Evolutionary conservation across 2,888 invertebrate genomes (phyloP).

Genomic region (Argyresthia albistria): DNA sequence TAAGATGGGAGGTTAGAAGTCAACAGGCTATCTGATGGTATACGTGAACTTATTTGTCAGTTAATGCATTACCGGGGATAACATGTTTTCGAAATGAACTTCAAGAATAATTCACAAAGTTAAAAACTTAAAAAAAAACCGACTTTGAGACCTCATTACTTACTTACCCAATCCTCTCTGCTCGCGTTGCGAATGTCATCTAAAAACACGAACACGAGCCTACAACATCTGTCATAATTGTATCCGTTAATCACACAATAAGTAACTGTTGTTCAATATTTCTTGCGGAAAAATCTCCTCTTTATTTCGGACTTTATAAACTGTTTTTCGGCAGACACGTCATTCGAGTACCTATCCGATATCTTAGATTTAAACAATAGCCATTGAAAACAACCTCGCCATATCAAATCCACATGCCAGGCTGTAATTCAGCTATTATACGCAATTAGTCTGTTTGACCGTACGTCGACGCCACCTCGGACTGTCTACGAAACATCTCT

Average conservation of each 20-base stretch:
- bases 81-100: neutral
- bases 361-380: neutral
- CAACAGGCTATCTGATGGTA: conserved; percentile 19
- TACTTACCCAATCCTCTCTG: no score
- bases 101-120: neutral
- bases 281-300: no score
- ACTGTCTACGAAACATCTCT: neutral
- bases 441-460: conserved; percentile 24
- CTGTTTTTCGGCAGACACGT: neutral
- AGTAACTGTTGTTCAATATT: no score
- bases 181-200: no score
- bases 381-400: conserved; percentile 5
- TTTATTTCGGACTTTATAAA: no score
- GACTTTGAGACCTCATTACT: no score
- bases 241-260: no score
- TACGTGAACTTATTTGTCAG: neutral
- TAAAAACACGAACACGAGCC: no score
- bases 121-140: neutral
- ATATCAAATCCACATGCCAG: conserved; percentile 6
- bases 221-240: no score
- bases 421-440: conserved; percentile 14
- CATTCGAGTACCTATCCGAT: no score
- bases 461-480: conserved; percentile 16
- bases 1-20: conserved; percentile 34
- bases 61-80: neutral